phyloP scores from a whole-genome alignment of 64 coral and sea anemone genomes.

The Catalaphyllia jardinei region DNA sequence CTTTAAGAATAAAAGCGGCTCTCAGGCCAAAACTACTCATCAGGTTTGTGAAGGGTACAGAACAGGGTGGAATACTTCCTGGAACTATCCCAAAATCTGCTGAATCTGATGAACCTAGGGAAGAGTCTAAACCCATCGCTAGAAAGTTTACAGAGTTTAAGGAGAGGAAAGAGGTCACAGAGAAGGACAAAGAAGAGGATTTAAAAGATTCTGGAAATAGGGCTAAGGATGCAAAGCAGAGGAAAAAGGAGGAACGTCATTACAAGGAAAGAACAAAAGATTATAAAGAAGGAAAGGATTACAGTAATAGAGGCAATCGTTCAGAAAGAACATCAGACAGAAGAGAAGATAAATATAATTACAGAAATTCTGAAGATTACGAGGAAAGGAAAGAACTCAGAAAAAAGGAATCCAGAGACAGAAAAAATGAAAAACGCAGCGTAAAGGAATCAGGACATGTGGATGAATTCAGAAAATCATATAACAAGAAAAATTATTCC shows the following conservation, averaged over 20 bases:
- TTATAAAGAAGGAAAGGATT: conserved; percentile 1
- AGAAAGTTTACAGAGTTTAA: not conserved
- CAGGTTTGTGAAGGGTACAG: conserved; percentile 79
- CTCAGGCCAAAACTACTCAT: conserved; percentile 81
- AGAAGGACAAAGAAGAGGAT: not conserved
- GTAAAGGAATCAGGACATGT: not conserved
- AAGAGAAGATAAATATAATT: not conserved
- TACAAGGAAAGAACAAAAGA: conserved; percentile 4
- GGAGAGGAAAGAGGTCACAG: not conserved
- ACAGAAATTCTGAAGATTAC: not conserved
- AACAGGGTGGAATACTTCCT: conserved; percentile 66
- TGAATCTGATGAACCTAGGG: not conserved
- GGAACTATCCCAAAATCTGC: conserved; percentile 57
- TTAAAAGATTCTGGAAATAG: not conserved
- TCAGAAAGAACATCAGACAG: not conserved
- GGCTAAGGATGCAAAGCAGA: not conserved
- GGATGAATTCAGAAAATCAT: conserved; percentile 2
- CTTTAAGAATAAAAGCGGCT: conserved; percentile 59
- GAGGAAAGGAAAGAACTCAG: conserved; percentile 4
- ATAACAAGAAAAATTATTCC: not conserved
- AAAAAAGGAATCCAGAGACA: not conserved
- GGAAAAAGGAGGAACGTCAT: conserved; percentile 10
- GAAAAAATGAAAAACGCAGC: conserved; percentile 1
- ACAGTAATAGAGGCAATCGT: not conserved
- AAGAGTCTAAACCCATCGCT: not conserved